Base-by-base conservation (phyloP, 2,888 invertebrate genomes). In the Kuschelorhynchus macadamiae region DNA sequence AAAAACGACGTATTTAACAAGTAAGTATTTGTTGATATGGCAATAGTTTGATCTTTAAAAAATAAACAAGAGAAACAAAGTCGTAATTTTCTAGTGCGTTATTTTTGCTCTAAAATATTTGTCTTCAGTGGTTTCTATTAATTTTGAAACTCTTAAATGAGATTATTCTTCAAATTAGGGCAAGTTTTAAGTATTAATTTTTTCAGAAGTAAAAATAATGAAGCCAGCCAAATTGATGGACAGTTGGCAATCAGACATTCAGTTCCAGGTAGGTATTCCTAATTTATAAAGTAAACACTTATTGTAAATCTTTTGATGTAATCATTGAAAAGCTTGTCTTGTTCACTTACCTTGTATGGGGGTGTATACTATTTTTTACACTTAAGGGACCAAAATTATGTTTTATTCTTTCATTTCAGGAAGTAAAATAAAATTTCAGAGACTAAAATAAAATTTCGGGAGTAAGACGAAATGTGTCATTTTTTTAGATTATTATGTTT, bases 1-100 rank as follows among this genome's bases (percentile, higher is more conserved):
- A 32, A 52, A 39, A 36, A 32, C 53, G 53, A 53, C 36, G 39
- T 53, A 53, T 17, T 53, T 53, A 36, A 16, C n/a, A 18, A 39
- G 21, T 55, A 41, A 41, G 55, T 53, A 30, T 7, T 50, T 50
- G 32, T 50, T 50, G 50, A 33, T 32, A 30, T 32, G 18, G 32
- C 30, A 7, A 25, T 5, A 25, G 3, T 25, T 25, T 25, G 25
- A 39, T 12, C 32, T 30, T 50, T 32, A 12, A 25, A 4, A 18
- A 50, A 50, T 25, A n/a, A 49, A 21, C 32, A 30, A 50, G 50
- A 30, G 32, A 30, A 50, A 33, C 36, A 32, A 30, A 12, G 50
- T 5, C 49, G 9, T 49, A 49, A 49, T 11, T 49, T 20, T 49
- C 50, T 32, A 7, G 21, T 50, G 50, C 36, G 32, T 50, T 32